Percentiles rank a stretch among this genome's conserved stretches.
These are phyloP conservation scores for Bombus sylvicola DNA, from an alignment of 1,140 invertebrate genomes.

Conservation along the genomic window DNA sequence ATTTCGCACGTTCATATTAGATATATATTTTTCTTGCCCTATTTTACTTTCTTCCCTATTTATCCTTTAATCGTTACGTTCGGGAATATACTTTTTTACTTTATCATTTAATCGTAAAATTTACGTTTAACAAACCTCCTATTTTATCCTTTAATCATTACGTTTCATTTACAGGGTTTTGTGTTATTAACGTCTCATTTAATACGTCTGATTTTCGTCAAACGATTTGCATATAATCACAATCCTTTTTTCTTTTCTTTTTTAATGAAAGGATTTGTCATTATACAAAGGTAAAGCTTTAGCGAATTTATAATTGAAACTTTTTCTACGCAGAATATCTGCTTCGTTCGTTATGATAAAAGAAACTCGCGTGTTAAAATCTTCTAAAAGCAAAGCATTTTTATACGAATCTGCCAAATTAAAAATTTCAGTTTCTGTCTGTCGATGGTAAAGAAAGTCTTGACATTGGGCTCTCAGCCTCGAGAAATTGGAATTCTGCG, in stretches of 20 bases:
- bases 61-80: neutral
- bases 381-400: neutral
- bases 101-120: neutral
- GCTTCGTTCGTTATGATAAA: neutral
- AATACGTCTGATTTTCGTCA: neutral
- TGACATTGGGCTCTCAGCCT: neutral
- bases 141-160: neutral
- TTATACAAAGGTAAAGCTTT: too few species aligned
- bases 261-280: too few species aligned
- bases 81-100: too few species aligned
- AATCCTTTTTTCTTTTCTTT: neutral
- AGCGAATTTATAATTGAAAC: too few species aligned
- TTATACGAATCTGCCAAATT: neutral
- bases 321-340: too few species aligned
- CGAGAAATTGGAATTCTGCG: neutral
- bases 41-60: neutral
- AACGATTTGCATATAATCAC: neutral
- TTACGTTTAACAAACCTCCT: too few species aligned
- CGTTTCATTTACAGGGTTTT: neutral
- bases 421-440: neutral
- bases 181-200: neutral
- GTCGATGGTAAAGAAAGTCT: neutral
- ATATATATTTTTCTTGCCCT: too few species aligned
- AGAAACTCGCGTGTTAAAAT: neutral
- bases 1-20: neutral